A percentile compares a stretch with the other conserved stretches of the same genome.
These are phyloP conservation scores for Hyaena hyaena DNA, from an alignment of 2,113 vertebrate genomes.

Conservation along the genomic window DNA sequence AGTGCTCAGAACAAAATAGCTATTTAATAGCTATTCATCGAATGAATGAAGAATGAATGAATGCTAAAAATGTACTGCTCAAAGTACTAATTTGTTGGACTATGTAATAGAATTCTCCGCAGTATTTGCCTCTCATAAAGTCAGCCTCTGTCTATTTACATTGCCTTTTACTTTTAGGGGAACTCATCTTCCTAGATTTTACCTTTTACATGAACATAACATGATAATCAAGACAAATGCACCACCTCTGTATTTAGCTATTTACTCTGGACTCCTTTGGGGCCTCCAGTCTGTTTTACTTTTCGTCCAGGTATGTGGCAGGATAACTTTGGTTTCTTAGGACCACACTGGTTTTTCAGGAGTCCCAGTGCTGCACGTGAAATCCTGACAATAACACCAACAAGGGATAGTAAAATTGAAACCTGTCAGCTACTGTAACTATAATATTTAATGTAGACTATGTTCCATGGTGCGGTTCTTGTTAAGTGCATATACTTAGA, in stretches of 20 bases:
- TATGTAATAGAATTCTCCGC: neutral
- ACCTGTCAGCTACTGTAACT: neutral
- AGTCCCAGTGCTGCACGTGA: neutral
- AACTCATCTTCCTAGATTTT: neutral
- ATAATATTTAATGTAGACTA: neutral
- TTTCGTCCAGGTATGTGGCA: neutral
- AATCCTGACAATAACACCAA: neutral
- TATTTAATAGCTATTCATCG: neutral
- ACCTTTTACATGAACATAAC: neutral
- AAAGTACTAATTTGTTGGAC: neutral
- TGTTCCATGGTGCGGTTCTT: neutral
- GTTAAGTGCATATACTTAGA: neutral
- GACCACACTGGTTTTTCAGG: neutral
- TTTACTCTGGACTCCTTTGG: neutral
- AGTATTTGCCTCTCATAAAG: neutral
- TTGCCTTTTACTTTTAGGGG: conserved; percentile 16
- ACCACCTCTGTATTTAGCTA: conserved; percentile 28
- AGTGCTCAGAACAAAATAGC: neutral
- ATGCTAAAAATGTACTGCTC: neutral
- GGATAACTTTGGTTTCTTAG: neutral
- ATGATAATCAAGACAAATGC: neutral
- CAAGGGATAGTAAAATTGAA: neutral
- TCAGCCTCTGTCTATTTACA: neutral
- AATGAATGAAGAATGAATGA: neutral
- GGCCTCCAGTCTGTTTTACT: neutral